These are phyloP conservation scores for Galaxias olidus DNA, from an alignment of 2,797 vertebrate species.

Conservation along the genomic window DNA sequence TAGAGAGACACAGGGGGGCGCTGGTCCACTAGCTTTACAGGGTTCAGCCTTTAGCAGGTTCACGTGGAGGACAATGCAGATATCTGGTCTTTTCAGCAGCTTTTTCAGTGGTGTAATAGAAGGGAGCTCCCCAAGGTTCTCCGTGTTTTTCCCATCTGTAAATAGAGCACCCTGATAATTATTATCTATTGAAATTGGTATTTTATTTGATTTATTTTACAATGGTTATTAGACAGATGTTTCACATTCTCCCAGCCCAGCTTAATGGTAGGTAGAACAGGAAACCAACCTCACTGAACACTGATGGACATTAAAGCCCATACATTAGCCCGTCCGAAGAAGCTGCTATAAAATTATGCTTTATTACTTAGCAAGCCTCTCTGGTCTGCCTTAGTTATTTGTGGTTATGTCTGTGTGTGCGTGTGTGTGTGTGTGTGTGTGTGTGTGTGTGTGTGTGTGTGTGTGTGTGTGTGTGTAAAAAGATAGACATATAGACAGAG, in stretches of 20 bases:
- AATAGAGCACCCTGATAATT: neutral
- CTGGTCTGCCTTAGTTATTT: neutral
- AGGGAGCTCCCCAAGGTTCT: neutral
- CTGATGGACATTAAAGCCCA: no score
- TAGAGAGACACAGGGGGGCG: slow-evolving; percentile 52
- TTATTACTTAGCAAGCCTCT: neutral
- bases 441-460: neutral
- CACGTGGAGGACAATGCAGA: slow-evolving; percentile 36
- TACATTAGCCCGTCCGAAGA: neutral
- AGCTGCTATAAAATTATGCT: neutral
- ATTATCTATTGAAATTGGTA: neutral
- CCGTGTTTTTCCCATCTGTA: neutral
- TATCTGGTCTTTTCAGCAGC: slow-evolving; percentile 17
- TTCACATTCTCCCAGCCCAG: no score
- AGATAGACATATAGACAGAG: neutral
- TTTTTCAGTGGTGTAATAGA: slow-evolving; percentile 3
- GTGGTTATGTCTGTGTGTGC: neutral
- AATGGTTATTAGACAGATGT: no score
- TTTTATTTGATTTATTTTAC: neutral
- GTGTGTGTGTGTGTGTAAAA: neutral
- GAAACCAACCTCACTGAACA: no score
- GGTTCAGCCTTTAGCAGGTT: slow-evolving; percentile 16
- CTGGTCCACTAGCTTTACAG: slow-evolving; percentile 16
- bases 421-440: neutral
- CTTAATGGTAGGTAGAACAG: no score